A percentile compares a stretch with the other conserved stretches of the same genome.
Conservation (phyloP, 2,888 invertebrate species). For the Graphium colonna region DNA sequence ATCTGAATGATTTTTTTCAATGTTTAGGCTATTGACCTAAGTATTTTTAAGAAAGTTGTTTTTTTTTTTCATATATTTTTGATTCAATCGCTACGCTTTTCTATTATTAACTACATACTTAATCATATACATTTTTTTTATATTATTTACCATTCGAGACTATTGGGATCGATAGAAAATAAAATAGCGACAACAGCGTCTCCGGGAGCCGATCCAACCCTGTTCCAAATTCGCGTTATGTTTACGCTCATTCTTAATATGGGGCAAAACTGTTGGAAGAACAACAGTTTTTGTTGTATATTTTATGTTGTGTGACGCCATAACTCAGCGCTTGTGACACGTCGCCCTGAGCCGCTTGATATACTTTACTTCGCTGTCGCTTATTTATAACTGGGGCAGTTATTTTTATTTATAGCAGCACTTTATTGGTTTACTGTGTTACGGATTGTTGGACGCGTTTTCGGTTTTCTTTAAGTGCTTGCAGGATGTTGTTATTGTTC, state of each 20-base stretch:
- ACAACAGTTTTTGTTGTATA: conserved; percentile 77
- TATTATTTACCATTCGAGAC: too few species aligned
- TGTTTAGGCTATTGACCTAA: too few species aligned
- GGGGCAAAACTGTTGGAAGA: conserved; percentile 78
- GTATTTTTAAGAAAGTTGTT: too few species aligned
- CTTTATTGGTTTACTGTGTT: conserved; percentile 66
- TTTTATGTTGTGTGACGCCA: conserved; percentile 78
- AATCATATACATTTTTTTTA: too few species aligned
- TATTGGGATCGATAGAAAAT: too few species aligned
- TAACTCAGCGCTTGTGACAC: conserved; percentile 67
- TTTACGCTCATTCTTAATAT: conserved; percentile 79
- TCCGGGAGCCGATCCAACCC: conserved; percentile 39
- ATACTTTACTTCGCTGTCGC: conserved; percentile 55
- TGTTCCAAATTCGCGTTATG: conserved; percentile 74
- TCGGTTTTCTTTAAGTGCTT: conserved; percentile 55
- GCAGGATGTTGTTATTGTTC: conserved; percentile 25
- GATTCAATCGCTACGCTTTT: too few species aligned
- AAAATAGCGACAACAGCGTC: conserved; percentile 32
- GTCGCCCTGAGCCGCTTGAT: conserved; percentile 65
- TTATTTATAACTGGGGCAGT: conserved; percentile 55
- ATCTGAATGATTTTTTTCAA: too few species aligned
- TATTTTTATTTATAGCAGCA: conserved; percentile 63
- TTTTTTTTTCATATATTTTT: too few species aligned
- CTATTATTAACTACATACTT: too few species aligned
- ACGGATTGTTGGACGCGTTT: conserved; percentile 61